These are phyloP conservation scores for Heteronetta atricapilla DNA, from an alignment of 2,113 vertebrate genomes.

Conservation along the genomic window DNA sequence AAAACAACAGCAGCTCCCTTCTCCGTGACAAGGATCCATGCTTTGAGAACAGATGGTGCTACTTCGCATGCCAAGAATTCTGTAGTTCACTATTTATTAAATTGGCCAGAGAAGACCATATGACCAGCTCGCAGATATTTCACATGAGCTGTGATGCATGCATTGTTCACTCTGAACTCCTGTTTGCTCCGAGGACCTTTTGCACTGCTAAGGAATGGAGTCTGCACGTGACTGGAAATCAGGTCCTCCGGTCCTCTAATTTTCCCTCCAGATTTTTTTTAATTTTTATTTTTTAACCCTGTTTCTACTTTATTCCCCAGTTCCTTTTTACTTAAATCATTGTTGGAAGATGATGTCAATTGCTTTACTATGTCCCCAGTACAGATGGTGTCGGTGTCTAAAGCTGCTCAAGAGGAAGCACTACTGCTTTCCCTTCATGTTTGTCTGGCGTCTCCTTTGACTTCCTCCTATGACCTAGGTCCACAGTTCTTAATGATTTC, in stretches of 20 bases:
- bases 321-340: not conserved
- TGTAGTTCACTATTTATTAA: constrained; percentile 24
- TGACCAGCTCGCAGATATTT: not conserved
- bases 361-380: not conserved
- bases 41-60: constrained; percentile 57
- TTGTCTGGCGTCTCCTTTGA: not conserved
- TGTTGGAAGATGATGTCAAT: not conserved
- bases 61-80: constrained; percentile 30
- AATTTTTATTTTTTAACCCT: not conserved
- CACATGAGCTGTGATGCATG: rapidly evolving
- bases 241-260: not conserved
- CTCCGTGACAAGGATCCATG: constrained; percentile 26
- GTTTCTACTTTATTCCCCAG: not conserved
- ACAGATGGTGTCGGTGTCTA: not conserved
- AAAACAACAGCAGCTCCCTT: constrained; percentile 43
- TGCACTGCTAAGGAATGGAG: not conserved
- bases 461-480: not conserved
- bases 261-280: not conserved
- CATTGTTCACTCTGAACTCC: rapidly evolving
- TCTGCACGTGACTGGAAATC: not conserved
- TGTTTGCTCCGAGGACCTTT: not conserved
- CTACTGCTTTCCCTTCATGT: not conserved
- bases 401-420: not conserved
- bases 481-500: not conserved
- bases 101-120: constrained; percentile 1